phyloP scores from a whole-genome alignment of 2,888 invertebrate species.

The Lamellibrachia satsuma region DNA sequence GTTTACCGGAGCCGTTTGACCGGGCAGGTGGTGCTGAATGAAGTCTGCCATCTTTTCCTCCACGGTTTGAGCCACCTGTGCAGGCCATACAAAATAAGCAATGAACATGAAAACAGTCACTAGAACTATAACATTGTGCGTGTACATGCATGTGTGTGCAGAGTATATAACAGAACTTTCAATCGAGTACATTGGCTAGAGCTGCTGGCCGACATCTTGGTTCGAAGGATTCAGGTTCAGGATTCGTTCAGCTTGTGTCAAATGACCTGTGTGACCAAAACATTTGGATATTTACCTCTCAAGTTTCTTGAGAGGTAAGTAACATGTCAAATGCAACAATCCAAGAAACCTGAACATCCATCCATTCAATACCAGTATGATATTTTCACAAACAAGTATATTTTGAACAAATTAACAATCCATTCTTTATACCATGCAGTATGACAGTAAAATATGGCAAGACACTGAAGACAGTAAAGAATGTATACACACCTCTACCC shows the following conservation, averaged over 20 bases:
- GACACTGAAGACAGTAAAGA: neutral
- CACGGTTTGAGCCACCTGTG: neutral
- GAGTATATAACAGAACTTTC: no score
- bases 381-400: neutral
- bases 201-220: neutral
- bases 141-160: no score
- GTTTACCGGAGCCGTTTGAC: neutral
- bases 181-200: neutral
- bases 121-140: neutral
- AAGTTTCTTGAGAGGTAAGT: no score
- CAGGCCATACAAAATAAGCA: neutral
- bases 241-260: no score
- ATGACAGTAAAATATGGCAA: no score
- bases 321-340: neutral
- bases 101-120: neutral
- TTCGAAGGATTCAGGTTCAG: no score
- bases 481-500: conserved; percentile 70
- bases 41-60: conserved; percentile 30
- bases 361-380: neutral
- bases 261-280: no score
- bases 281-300: no score
- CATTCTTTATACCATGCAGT: neutral
- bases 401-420: neutral
- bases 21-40: conserved; percentile 27
- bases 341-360: no score